Base-by-base conservation (phyloP, 2,888 invertebrate species). In the Pyrochroa serraticornis region DNA sequence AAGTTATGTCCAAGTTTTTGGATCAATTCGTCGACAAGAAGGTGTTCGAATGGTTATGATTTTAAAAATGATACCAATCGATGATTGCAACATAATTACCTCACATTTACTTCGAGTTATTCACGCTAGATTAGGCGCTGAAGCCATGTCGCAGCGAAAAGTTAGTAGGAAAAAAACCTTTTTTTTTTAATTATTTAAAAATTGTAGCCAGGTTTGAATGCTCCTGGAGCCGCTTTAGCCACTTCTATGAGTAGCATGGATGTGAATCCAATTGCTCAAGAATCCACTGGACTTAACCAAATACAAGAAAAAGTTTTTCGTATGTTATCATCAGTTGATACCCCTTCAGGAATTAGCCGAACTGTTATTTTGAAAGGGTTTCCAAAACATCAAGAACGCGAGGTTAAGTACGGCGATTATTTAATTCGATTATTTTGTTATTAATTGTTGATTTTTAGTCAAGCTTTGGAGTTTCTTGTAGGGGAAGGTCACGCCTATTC, bases 401-500 rank as follows among this genome's bases (percentile, higher is more conserved):
- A 77, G 61, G 75, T 77, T 34, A 68, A 73, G 79, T 79, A 69
- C 69, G 75, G 37, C 34, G 12, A 30, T 9, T 3, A 41, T n/a
- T 39, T 38, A 43, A 33, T 43, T 34, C 6, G 35, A 9, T 56
- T 6, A 30, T 33, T n/a, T 7, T 48, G 14, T 36, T 14, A 13
- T 35, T 22, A 13, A 38, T 46, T 37, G 54, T 63, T 67, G 62
- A 46, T 59, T 81, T 81, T 67, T 63, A 86, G 87, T 59, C 76
- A 77, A 38, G 84, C 85, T 42, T 68, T 92, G 61, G 88, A 90
- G 7, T 90, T 88, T 67, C 81, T 92, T 58, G 84, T 86, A 35
- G 83, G 83, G 13, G 92, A 92, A 77, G 92, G 92, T 0, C 91
- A 91, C 69, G 86, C 91, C 60, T 93, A 91, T 74, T 87, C 91